Evolutionary conservation across 2,113 vertebrate species (phyloP).

Genomic region (Elaphurus davidianus): DNA sequence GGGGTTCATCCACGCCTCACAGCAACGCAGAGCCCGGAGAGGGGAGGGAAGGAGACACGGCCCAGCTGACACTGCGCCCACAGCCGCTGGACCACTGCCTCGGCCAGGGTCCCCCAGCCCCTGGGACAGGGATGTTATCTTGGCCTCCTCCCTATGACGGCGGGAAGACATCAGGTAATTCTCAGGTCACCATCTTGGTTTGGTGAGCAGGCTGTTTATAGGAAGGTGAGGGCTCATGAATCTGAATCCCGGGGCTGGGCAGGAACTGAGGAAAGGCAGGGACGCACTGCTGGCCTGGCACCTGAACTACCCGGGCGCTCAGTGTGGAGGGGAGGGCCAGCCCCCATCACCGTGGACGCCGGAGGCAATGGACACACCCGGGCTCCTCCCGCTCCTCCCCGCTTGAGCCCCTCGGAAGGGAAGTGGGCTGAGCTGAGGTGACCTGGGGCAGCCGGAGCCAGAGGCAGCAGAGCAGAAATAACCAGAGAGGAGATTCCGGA

Average conservation of each 20-base stretch:
- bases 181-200: background rate
- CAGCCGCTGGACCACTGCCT: accelerated
- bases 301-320: background rate
- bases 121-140: background rate
- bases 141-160: background rate
- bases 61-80: background rate
- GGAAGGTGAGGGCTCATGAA: background rate
- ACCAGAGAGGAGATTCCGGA: background rate
- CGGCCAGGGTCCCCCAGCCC: background rate
- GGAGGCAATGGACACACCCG: background rate
- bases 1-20: background rate
- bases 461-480: background rate
- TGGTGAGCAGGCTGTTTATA: background rate
- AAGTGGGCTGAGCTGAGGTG: background rate
- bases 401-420: background rate
- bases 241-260: background rate
- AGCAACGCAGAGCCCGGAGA: background rate
- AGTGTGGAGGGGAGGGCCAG: accelerated
- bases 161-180: background rate
- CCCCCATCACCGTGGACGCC: background rate
- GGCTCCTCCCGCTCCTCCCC: background rate
- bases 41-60: background rate
- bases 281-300: background rate
- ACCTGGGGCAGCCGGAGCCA: background rate
- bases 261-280: background rate